Evolutionary conservation across 1,140 invertebrate species (phyloP), one percentile per base, ranked within the genome.

Genomic region (Hyles vespertilio): DNA sequence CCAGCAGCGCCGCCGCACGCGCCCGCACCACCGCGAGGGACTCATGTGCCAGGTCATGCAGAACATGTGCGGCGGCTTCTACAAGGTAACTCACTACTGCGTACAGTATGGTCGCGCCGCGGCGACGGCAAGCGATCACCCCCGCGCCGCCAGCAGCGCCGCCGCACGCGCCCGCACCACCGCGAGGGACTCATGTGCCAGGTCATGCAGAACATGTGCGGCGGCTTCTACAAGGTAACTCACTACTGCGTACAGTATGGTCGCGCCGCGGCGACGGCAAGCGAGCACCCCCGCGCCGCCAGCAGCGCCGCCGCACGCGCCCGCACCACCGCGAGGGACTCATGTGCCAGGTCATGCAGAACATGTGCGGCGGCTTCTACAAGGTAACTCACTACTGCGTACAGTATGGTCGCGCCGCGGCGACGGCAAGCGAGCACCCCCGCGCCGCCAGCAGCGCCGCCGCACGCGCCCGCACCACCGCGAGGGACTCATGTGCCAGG

Each of bases 311-410:
- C n/a, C 94, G 92, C 70, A 84, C 92, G 73, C 92, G 94, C 51
- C 95, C 96, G 0, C 95, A 96, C 74, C 93, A 93, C 54, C 91
- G 93, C 66, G 97, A 98, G 83, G 95, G 96, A 44, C 91, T 95
- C 3, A 91, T 97, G 80, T 95, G 94, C 70, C 97, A 98, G 82
- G 96, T 96, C 3, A 91, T 97, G 81, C 96, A 98, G 81, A 96
- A 97, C 85, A 93, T 99, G 89, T 98, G 96, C 85, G 97, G 96
- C 5, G 98, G 97, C 32, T 98, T 97, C 87, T 98, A 97, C 79
- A 98, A 97, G 91, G 95, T 96, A 40, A 49, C 12, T 49, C 9
- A 22, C n/a, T n/a, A n/a, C n/a, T n/a, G n/a, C n/a, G n/a, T n/a
- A n/a, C n/a, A n/a, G n/a, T n/a, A n/a, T n/a, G n/a, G n/a, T n/a